Conservation (phyloP, 1,140 invertebrate species). For the Calliphora vicina region DNA sequence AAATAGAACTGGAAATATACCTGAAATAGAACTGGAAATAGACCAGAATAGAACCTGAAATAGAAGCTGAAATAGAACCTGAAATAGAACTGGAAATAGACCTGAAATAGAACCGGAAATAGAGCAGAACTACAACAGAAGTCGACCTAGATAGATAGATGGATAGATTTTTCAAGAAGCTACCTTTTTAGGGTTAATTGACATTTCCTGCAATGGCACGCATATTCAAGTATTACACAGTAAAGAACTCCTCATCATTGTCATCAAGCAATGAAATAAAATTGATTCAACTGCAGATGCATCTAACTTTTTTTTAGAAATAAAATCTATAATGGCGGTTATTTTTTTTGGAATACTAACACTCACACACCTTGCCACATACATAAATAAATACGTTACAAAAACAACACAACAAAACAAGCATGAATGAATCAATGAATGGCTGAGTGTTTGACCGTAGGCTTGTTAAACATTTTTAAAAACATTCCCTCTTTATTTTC, state of each 20-base stretch:
- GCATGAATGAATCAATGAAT: not conserved
- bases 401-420: not conserved
- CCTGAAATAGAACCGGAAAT: too few species aligned
- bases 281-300: not conserved
- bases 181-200: not conserved
- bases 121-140: too few species aligned
- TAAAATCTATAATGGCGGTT: not conserved
- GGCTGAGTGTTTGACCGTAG: constrained; percentile 2
- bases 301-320: not conserved
- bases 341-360: not conserved
- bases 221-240: not conserved
- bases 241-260: not conserved
- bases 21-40: too few species aligned
- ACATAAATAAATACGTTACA: not conserved
- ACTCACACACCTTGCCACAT: not conserved
- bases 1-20: too few species aligned
- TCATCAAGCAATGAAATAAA: not conserved
- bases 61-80: too few species aligned
- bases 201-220: not conserved
- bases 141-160: too few species aligned
- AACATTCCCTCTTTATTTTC: constrained; percentile 10
- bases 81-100: too few species aligned
- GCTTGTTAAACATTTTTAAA: constrained; percentile 18
- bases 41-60: too few species aligned
- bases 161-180: too few species aligned